These are phyloP conservation scores for Carcina quercana DNA, from an alignment of 2,888 invertebrate species.

Conservation along the genomic window DNA sequence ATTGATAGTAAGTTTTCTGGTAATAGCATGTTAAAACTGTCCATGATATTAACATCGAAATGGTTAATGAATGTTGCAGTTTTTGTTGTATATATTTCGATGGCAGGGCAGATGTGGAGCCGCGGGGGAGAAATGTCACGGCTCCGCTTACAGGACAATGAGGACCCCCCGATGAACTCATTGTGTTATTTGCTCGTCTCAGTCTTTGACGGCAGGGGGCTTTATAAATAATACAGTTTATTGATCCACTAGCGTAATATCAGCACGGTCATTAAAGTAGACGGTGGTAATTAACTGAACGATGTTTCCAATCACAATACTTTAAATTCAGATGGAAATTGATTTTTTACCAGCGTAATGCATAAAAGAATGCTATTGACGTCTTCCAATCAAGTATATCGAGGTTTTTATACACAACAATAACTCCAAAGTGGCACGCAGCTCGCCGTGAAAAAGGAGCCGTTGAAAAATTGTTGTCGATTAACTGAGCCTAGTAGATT, in stretches of 20 bases:
- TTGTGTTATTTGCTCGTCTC: conserved; percentile 29
- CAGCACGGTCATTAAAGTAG: too few species aligned
- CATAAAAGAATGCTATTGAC: too few species aligned
- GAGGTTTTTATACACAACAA: conserved; percentile 6
- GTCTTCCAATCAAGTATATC: neutral
- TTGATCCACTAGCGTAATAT: too few species aligned
- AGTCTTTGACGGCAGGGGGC: conserved; percentile 15
- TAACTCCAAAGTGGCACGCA: neutral
- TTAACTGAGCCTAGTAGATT: conserved; percentile 31
- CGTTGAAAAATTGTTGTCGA: conserved; percentile 31
- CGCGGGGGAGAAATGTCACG: conserved; percentile 50
- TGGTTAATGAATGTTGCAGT: conserved; percentile 26
- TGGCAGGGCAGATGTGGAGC: conserved; percentile 43
- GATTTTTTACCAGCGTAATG: too few species aligned
- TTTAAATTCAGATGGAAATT: too few species aligned
- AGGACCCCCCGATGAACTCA: conserved; percentile 37
- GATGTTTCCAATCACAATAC: too few species aligned
- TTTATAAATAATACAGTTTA: conserved; percentile 11
- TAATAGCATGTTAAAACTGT: conserved; percentile 11
- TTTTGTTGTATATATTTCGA: conserved; percentile 36
- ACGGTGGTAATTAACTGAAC: too few species aligned
- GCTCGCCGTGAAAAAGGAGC: conserved; percentile 19
- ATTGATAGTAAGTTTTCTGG: conserved; percentile 6
- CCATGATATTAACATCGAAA: conserved; percentile 16
- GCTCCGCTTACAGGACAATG: conserved; percentile 33